phyloP scores from a whole-genome alignment of 2,888 invertebrate species.

The Oligia strigilis region DNA sequence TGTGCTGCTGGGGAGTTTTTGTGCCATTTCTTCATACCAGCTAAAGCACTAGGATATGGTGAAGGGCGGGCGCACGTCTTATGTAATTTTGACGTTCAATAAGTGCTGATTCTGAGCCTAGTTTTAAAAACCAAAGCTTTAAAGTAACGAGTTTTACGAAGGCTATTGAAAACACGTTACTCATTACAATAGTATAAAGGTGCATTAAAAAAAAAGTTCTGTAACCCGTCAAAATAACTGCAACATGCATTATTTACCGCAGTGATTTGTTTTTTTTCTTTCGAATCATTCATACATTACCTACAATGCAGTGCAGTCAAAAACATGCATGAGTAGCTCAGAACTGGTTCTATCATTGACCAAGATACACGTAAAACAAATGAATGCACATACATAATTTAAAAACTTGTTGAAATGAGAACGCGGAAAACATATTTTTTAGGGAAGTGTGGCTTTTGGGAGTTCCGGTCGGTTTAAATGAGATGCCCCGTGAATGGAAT shows the following conservation, averaged over 20 bases:
- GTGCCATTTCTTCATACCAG: background rate
- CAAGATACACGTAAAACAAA: conserved; percentile 25
- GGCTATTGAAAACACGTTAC: background rate
- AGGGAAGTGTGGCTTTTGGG: conserved; percentile 32
- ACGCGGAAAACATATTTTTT: conserved; percentile 28
- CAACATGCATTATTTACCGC: background rate
- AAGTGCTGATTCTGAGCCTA: background rate
- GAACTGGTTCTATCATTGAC: conserved; percentile 34
- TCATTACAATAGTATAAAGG: background rate
- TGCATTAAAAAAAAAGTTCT: background rate
- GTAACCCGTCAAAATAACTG: background rate
- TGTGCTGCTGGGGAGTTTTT: background rate
- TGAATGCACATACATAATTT: conserved; percentile 23
- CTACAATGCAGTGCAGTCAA: background rate
- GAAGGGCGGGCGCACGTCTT: background rate
- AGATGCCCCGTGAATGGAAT: conserved; percentile 26
- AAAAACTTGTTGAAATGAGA: conserved; percentile 38
- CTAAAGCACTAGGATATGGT: background rate
- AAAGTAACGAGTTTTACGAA: background rate
- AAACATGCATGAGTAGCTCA: conserved; percentile 15
- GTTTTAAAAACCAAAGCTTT: background rate
- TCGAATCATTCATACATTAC: conserved; percentile 4
- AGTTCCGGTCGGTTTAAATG: conserved; percentile 38
- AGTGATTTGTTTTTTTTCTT: conserved; percentile 12
- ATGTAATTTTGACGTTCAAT: background rate